Conservation (phyloP, 2,797 vertebrate species). For the Hydrophis major region DNA sequence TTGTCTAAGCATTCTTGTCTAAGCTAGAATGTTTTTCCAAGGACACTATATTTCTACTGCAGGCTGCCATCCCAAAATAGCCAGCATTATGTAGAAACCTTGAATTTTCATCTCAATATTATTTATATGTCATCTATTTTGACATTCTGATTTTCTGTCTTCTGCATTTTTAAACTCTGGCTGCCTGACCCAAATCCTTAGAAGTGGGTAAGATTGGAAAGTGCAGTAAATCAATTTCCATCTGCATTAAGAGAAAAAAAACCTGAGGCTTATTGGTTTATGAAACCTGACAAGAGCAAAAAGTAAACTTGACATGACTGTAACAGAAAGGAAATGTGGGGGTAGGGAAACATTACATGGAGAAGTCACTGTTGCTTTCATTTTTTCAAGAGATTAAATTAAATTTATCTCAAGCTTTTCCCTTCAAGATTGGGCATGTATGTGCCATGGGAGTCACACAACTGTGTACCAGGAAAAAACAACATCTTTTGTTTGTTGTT, state of each 20-base stretch:
- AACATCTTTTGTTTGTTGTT: neutral
- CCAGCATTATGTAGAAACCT: neutral
- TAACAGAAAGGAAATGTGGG: neutral
- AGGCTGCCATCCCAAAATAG: neutral
- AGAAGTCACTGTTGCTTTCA: neutral
- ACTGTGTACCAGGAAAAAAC: neutral
- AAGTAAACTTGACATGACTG: neutral
- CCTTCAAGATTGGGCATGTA: neutral
- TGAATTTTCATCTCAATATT: neutral
- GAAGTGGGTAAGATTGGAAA: neutral
- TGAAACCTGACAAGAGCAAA: conserved; percentile 17
- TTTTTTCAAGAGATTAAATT: conserved; percentile 5
- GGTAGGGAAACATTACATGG: neutral
- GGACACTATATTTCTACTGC: neutral
- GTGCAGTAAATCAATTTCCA: neutral
- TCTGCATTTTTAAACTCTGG: neutral
- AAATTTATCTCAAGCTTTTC: conserved; percentile 11
- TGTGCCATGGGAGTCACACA: neutral
- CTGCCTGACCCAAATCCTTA: neutral
- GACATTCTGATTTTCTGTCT: neutral
- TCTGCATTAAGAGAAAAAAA: neutral
- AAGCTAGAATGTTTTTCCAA: neutral
- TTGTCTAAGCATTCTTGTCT: neutral
- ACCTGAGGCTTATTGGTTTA: conserved; percentile 7
- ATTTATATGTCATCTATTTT: neutral